Conservation (phyloP, 2,888 invertebrate species). For the Harmothoe impar region DNA sequence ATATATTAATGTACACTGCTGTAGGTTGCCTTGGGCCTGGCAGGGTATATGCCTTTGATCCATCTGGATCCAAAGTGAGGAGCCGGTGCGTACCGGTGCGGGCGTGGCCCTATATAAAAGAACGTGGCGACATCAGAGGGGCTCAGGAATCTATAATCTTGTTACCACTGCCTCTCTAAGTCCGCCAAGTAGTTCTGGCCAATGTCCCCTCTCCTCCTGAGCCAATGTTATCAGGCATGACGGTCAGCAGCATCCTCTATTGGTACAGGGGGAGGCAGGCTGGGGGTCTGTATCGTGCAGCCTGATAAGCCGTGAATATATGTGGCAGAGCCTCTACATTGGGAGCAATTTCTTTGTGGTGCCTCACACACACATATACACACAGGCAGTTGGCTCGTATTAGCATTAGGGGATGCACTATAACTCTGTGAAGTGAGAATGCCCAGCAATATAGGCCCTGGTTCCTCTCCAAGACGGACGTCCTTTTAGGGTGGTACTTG, state of each 20-base stretch:
- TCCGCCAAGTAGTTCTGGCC: conserved; percentile 24
- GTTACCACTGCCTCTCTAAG: conserved; percentile 14
- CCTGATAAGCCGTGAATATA: neutral
- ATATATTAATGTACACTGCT: neutral
- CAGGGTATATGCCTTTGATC: conserved; percentile 15
- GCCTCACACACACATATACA: no score
- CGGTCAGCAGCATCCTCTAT: neutral
- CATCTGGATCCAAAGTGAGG: neutral
- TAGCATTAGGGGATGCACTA: neutral
- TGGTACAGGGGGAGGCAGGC: neutral
- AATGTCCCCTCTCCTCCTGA: neutral
- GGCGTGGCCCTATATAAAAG: conserved; percentile 1
- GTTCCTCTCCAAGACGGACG: no score
- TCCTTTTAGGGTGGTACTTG: no score
- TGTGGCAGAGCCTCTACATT: no score
- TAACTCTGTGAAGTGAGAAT: no score
- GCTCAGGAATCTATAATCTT: conserved; percentile 30
- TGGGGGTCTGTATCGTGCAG: neutral
- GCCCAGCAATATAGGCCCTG: no score
- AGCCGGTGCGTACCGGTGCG: neutral
- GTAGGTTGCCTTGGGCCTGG: neutral
- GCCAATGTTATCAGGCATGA: conserved; percentile 14
- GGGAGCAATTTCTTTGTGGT: no score
- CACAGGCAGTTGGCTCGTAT: neutral
- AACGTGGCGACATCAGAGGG: neutral